Percentiles rank a stretch among this genome's conserved stretches.
Evolutionary conservation across 1,140 invertebrate genomes (phyloP).

Genomic region (Lepeophtheirus salmonis): DNA sequence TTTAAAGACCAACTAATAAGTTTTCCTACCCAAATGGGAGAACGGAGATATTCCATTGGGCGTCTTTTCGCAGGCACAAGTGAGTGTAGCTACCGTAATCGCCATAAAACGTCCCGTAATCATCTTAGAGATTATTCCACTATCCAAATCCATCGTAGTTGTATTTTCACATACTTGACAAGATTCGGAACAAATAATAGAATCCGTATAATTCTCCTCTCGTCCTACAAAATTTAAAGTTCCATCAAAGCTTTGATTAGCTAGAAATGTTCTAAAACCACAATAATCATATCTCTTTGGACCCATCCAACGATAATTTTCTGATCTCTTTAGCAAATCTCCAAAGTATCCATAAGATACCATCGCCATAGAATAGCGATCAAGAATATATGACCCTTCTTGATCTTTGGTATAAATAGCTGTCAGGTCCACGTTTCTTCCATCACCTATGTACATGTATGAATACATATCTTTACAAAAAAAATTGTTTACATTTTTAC

Average conservation of each 20-base stretch:
- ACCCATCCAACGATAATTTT: constrained; percentile 68
- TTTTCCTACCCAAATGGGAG: constrained; percentile 41
- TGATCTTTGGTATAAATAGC: constrained; percentile 45
- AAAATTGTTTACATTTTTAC: no score
- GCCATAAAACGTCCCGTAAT: constrained; percentile 45
- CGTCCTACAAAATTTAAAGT: constrained; percentile 20
- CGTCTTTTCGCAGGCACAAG: constrained; percentile 50
- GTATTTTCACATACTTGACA: constrained; percentile 19
- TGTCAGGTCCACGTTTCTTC: constrained; percentile 50
- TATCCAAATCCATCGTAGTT: not conserved
- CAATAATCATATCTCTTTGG: constrained; percentile 52
- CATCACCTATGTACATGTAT: no score
- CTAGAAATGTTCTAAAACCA: constrained; percentile 24
- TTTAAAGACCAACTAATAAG: no score
- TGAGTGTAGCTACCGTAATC: constrained; percentile 55
- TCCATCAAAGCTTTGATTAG: constrained; percentile 25
- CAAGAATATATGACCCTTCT: constrained; percentile 27
- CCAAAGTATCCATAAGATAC: constrained; percentile 73
- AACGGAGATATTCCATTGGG: constrained; percentile 55
- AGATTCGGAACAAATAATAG: constrained; percentile 19
- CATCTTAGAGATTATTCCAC: constrained; percentile 29
- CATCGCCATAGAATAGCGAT: constrained; percentile 55
- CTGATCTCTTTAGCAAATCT: constrained; percentile 60
- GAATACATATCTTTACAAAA: no score
- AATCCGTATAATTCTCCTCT: constrained; percentile 18